Base-by-base conservation (phyloP, 1,140 invertebrate species). In the Anagrus nilaparvatae region DNA sequence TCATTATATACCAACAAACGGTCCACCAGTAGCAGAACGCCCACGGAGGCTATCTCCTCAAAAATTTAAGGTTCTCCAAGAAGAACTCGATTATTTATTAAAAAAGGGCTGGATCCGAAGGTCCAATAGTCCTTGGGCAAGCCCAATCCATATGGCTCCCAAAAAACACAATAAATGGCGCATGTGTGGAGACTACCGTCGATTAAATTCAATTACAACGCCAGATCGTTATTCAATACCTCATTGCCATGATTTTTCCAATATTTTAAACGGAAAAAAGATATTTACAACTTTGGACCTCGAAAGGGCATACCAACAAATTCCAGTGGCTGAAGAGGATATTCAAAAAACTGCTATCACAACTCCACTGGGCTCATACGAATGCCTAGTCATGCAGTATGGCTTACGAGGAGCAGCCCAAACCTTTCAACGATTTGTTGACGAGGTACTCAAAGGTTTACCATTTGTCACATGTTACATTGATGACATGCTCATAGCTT, bases 381-480 rank as follows among this genome's bases (percentile, higher is more conserved):
- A 65, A 40, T 67, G 50, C 41, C 8, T 46, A 1, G 30, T 46
- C 7, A 63, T 71, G 55, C 51, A 59, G 10, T 69, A 73, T 30
- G 68, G 70, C n/a, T 47, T 74, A 1, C 44, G 46, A 9, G 70
- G 69, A 48, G 65, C 67, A 7, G 54, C 58, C 1, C 60, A 67
- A 28, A 61, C 62, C 0, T 71, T 72, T 46, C 61, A 69, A 42
- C 40, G 69, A 7, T 50, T 63, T 6, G 68, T 74, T 40, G 56
- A 54, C 14, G 25, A 46, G 31, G 28, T 40, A 10, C 9, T 49
- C 13, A 28, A 30, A 17, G 54, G 25, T n/a, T 46, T 58, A 7
- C 51, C 55, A 36, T 58, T 57, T 29, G 16, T 8, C 9, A 40
- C 16, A 17, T 10, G 5, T 2, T 53, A 43, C 14, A 10, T 49